These are phyloP conservation scores for Lutjanus campechanus DNA, from an alignment of 2,797 vertebrate genomes.

Conservation along the genomic window DNA sequence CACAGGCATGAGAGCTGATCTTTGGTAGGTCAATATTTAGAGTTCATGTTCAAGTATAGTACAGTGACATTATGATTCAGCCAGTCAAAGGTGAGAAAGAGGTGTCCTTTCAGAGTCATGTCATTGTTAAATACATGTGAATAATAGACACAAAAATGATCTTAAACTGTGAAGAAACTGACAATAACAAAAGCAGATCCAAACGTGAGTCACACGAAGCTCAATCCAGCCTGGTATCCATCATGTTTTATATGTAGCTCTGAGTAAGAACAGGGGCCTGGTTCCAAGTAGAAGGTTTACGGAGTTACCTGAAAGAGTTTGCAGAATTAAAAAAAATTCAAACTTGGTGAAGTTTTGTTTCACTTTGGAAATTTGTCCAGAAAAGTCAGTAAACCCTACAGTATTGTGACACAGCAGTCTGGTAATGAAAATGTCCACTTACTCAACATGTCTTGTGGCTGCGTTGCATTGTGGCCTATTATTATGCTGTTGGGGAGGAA, in stretches of 20 bases:
- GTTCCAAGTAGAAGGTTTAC: neutral
- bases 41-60: neutral
- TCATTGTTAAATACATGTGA: neutral
- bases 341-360: conserved; percentile 1
- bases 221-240: neutral
- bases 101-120: neutral
- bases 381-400: conserved; percentile 1
- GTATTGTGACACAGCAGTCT: conserved; percentile 40
- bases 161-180: neutral
- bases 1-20: conserved; percentile 12
- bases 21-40: conserved; percentile 16
- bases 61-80: neutral
- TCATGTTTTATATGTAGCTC: neutral
- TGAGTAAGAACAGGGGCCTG: neutral
- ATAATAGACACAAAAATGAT: neutral
- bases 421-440: conserved; percentile 37
- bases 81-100: neutral
- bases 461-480: conserved; percentile 35
- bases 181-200: conserved; percentile 4
- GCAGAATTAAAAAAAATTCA: neutral
- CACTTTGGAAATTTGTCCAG: conserved; percentile 24
- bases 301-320: neutral
- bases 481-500: conserved; percentile 36
- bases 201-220: neutral
- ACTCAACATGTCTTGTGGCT: conserved; percentile 57